Evolutionary conservation across 2,113 vertebrate genomes (phyloP).

Genomic region (Dunckerocampus dactyliophorus): DNA sequence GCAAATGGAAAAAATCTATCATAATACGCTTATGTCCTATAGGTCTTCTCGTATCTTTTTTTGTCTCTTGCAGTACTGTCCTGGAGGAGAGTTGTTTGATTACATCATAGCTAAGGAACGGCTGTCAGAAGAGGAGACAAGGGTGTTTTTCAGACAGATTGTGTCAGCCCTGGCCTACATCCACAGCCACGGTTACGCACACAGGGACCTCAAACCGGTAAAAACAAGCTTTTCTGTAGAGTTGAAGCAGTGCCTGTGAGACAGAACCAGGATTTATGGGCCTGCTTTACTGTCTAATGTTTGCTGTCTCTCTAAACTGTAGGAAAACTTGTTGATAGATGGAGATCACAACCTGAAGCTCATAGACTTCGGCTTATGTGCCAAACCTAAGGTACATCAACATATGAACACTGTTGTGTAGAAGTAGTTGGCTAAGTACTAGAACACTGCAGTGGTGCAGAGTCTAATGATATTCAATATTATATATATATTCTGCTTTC

Average conservation of each 20-base stretch:
- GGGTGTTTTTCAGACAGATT: constrained; percentile 90
- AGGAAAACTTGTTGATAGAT: constrained; percentile 96
- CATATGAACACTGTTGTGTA: neutral
- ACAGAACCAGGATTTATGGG: neutral
- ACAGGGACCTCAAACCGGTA: constrained; percentile 94
- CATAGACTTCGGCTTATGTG: constrained; percentile 96
- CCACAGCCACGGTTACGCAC: constrained; percentile 90
- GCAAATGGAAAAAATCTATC: neutral
- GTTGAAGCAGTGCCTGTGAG: neutral
- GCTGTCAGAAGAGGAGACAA: constrained; percentile 86
- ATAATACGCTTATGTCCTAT: neutral
- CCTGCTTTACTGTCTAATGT: neutral
- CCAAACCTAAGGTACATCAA: constrained; percentile 87
- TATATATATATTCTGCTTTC: too few relatives aligned
- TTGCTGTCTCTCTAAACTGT: constrained; percentile 11
- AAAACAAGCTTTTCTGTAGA: neutral
- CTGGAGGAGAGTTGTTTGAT: constrained; percentile 94
- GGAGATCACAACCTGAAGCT: constrained; percentile 88
- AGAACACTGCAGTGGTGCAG: too few relatives aligned
- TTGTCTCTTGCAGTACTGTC: constrained; percentile 80
- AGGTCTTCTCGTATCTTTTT: neutral
- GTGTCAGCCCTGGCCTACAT: constrained; percentile 90
- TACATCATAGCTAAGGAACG: constrained; percentile 92
- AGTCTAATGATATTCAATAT: too few relatives aligned
- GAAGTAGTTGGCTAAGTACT: neutral